Evolutionary conservation across 1,140 invertebrate species (phyloP).

Genomic region (Gonatopus flavifemur): DNA sequence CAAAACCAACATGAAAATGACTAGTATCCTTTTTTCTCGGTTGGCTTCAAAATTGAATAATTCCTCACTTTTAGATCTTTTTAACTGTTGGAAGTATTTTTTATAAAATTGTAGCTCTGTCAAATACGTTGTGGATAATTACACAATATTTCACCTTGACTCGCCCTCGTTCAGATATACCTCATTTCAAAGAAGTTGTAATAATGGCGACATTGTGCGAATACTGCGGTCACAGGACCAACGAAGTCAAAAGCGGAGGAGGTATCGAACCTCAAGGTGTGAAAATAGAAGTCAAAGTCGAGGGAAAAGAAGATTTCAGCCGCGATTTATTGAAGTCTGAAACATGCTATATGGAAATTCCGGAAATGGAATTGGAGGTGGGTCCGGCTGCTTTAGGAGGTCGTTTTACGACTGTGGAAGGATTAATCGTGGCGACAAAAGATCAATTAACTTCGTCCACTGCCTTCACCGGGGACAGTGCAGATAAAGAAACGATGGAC

Average conservation of each 20-base stretch:
- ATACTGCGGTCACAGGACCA: slow-evolving; percentile 84
- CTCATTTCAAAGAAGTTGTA: slow-evolving; percentile 95
- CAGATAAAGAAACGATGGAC: slow-evolving; percentile 58
- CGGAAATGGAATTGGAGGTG: slow-evolving; percentile 88
- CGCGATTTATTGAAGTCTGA: slow-evolving; percentile 97
- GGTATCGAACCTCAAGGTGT: slow-evolving; percentile 86
- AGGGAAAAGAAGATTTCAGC: slow-evolving; percentile 76
- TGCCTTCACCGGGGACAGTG: slow-evolving; percentile 74
- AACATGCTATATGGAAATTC: slow-evolving; percentile 84
- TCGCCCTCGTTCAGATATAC: slow-evolving; percentile 71
- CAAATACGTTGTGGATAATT: slow-evolving; percentile 2
- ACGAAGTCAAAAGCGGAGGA: slow-evolving; percentile 93
- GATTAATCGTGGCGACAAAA: slow-evolving; percentile 68
- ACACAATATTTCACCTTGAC: slow-evolving; percentile 32
- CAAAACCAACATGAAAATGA: slow-evolving; percentile 95
- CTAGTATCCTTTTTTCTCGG: slow-evolving; percentile 65
- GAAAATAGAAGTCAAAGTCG: slow-evolving; percentile 76
- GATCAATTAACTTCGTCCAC: slow-evolving; percentile 72
- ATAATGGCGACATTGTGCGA: slow-evolving; percentile 97
- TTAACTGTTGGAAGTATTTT: not conserved
- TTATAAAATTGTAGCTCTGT: not conserved
- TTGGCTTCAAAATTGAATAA: not conserved
- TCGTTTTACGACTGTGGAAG: slow-evolving; percentile 95
- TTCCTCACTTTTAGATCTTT: not conserved
- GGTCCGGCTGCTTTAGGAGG: slow-evolving; percentile 85